These are phyloP conservation scores for Noturus placidus DNA, from an alignment of 2,113 vertebrate species.

Conservation along the genomic window DNA sequence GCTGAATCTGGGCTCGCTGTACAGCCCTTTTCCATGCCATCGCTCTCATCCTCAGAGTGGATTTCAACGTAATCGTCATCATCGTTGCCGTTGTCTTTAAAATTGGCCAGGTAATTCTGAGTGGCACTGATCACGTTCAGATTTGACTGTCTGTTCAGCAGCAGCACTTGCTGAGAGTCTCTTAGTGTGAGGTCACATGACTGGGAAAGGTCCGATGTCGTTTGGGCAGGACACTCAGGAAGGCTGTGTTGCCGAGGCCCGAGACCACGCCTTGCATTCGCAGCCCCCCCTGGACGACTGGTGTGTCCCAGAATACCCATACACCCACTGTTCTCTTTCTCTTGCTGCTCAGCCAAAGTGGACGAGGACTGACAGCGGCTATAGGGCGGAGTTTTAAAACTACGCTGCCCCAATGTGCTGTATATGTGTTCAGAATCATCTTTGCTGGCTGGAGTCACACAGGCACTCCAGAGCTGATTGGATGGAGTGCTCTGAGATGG, in stretches of 20 bases:
- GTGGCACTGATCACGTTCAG: constrained; percentile 83
- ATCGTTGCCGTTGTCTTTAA: constrained; percentile 89
- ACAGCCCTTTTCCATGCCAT: constrained; percentile 33
- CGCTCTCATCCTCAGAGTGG: constrained; percentile 88
- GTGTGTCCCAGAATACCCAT: constrained; percentile 54
- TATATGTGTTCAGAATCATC: constrained; percentile 81
- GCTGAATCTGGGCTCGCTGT: constrained; percentile 1
- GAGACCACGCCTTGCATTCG: constrained; percentile 55
- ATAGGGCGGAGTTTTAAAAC: constrained; percentile 68
- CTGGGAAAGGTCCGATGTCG: constrained; percentile 56
- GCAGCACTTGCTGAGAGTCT: constrained; percentile 89
- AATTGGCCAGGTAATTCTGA: constrained; percentile 93
- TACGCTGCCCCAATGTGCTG: constrained; percentile 77
- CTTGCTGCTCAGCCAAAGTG: constrained; percentile 73
- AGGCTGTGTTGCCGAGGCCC: constrained; percentile 70
- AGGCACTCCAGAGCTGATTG: constrained; percentile 80
- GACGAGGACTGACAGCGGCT: constrained; percentile 78
- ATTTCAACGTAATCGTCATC: constrained; percentile 94
- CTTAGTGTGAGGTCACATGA: constrained; percentile 86
- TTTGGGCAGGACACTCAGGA: constrained; percentile 65
- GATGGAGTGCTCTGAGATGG: constrained; percentile 64
- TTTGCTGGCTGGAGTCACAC: constrained; percentile 79
- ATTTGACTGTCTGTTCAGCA: constrained; percentile 78
- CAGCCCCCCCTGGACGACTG: constrained; percentile 35
- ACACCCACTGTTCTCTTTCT: constrained; percentile 63